Evolutionary conservation across 2,888 invertebrate species (phyloP), one percentile per base, ranked within the genome.

Genomic region (Cordilura impudica): DNA sequence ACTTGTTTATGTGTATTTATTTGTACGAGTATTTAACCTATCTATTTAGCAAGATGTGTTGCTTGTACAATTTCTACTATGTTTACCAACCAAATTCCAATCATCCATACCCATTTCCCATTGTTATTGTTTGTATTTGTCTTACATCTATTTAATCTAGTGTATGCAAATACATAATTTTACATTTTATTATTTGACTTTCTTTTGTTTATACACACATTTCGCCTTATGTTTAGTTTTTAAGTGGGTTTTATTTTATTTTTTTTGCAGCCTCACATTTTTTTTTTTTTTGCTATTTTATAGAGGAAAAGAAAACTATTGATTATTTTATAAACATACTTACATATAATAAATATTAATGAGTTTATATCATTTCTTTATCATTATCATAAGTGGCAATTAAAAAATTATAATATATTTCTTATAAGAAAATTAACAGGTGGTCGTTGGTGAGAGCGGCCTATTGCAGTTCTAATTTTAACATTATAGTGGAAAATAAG

Each of bases 111-210:
- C 43, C 6, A 53, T 16, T 51, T 26, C 23, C 23, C 23, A 45
- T n/a, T n/a, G 35, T 16, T 23, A 7, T 26, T 26, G n/a, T 47
- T 47, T 60, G 8, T 39, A 18, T 71, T 12, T 61, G 1, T 49
- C 29, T 29, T 16, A 19, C 21, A 29, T 45, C 45, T 67, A 60
- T 78, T 74, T 78, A 74, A 78, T 74, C 74, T 78, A 78, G 70
- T 70, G 70, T 78, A 78, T 70, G 74, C 66, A 74, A 78, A 78
- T n/a, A n/a, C n/a, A n/a, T 70, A 78, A 23, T 60, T 78, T 75
- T 66, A 66, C 53, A 66, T 66, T 29, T 71, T 78, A 35, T 14
- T 49, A 74, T 74, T 78, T 66, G 74, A 75, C 79, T 79, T 79
- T 79, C 79, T 71, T 75, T 75, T 79, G 67, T 71, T 56, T 67